These are phyloP conservation scores for Montipora sp. DNA, from an alignment of 64 coral and sea anemone species.

Conservation along the genomic window DNA sequence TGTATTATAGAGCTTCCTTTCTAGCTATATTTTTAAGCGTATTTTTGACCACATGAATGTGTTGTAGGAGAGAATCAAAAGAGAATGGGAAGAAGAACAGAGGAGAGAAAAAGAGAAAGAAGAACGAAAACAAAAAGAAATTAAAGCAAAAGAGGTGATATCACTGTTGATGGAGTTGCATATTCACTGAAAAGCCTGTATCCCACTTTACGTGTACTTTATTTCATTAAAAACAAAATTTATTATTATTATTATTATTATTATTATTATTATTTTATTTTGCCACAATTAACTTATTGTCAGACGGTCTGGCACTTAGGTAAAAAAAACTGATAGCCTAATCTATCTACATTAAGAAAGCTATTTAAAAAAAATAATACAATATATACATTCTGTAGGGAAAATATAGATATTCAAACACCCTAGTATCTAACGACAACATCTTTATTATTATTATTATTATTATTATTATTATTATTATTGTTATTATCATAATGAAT, in stretches of 20 bases:
- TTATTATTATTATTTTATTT: too few species aligned
- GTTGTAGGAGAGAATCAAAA: slow-evolving; percentile 85
- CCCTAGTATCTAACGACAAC: too few species aligned
- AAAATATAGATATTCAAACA: too few species aligned
- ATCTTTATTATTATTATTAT: background rate
- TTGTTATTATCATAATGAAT: too few species aligned
- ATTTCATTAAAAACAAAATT: background rate
- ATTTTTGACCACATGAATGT: background rate
- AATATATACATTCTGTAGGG: too few species aligned
- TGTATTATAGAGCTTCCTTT: too few species aligned
- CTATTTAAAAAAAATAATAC: too few species aligned
- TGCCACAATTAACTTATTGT: too few species aligned
- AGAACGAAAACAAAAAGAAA: slow-evolving; percentile 81
- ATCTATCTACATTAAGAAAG: too few species aligned
- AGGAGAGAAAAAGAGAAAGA: slow-evolving; percentile 80
- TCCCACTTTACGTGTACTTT: background rate
- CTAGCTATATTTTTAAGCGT: too few species aligned
- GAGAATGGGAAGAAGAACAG: slow-evolving; percentile 94
- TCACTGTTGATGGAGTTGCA: slow-evolving; percentile 27
- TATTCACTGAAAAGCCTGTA: slow-evolving; percentile 45
- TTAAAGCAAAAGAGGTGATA: slow-evolving; percentile 97
- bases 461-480: background rate
- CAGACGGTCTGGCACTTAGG: too few species aligned
- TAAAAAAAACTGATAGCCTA: too few species aligned
- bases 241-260: background rate